Evolutionary conservation across 2,113 vertebrate genomes (phyloP), one percentile per base, ranked within the genome.

Genomic region (Uria lomvia): DNA sequence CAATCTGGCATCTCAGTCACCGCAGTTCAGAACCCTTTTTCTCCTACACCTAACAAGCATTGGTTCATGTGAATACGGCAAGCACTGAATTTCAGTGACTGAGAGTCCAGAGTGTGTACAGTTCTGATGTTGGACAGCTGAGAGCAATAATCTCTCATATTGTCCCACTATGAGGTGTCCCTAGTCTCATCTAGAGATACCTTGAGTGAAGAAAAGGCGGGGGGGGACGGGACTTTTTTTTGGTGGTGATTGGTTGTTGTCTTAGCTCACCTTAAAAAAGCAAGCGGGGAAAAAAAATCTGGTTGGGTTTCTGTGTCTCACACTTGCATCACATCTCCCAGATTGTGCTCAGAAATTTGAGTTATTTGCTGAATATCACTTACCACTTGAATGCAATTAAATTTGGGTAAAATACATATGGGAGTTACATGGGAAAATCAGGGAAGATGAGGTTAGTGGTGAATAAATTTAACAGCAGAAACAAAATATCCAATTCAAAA

Each of bases 11-110:
- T 17, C 43, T 88, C 14, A 16, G 15, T 53, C 32, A 21, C 3
- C 53, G 27, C 47, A 72, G 38, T 59, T 84, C 30, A 18, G 36
- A 89, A 14, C 16, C 2, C 7, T 32, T 56, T 76, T 73, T 55
- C 16, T n/a, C 27, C 10, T 8, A 8, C 6, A 5, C 2, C 9
- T 68, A 5, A 26, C 19, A 6, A 5, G 3, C 20, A 12, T 16
- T 11, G 12, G 24, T 36, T 50, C 8, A 12, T 1, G 6, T 65
- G 32, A 80, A 59, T 7, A 21, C 11, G 66, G 19, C 12, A 83
- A 79, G 55, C 15, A 2, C 66, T 75, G 58, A 63, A 49, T 75
- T 82, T 45, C 36, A 52, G 60, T 60, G 12, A 27, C 19, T 34
- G 34, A 27, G 49, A 45, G 27, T 17, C 11, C 26, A 8, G 10